Evolutionary conservation across 2,113 vertebrate species (phyloP).

Genomic region (Xyrauchen texanus): DNA sequence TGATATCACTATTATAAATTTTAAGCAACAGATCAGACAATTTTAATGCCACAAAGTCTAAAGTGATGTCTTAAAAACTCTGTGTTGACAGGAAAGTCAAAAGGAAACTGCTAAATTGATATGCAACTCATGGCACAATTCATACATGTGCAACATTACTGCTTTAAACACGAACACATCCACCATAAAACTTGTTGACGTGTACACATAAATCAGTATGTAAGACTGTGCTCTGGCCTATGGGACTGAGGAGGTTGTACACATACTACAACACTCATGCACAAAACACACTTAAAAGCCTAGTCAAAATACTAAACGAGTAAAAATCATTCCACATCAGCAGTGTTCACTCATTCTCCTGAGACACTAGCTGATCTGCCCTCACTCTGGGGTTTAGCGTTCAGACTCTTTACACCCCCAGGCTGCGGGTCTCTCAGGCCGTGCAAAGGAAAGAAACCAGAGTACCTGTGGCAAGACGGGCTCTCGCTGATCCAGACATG

Average conservation of each 20-base stretch:
- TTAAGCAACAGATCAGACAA: too few species aligned
- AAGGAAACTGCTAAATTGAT: not conserved
- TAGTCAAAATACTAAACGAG: slow-evolving; percentile 13
- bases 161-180: not conserved
- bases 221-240: slow-evolving; percentile 6
- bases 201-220: not conserved
- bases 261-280: slow-evolving; percentile 13
- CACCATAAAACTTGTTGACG: not conserved
- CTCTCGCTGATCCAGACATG: slow-evolving; percentile 45
- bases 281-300: slow-evolving; percentile 30
- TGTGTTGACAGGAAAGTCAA: too few species aligned
- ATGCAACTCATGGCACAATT: not conserved
- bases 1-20: too few species aligned
- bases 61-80: too few species aligned
- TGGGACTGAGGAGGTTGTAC: slow-evolving; percentile 44
- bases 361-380: not conserved
- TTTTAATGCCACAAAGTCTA: too few species aligned
- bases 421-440: slow-evolving; percentile 50
- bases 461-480: slow-evolving; percentile 66
- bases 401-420: slow-evolving; percentile 35
- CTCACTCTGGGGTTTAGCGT: slow-evolving; percentile 18
- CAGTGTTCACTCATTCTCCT: slow-evolving; percentile 46
- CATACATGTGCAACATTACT: not conserved
- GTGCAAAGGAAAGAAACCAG: slow-evolving; percentile 70
- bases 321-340: slow-evolving; percentile 57